Evolutionary conservation across 2,888 invertebrate genomes (phyloP).

Genomic region (Hirtodrosophila duncani): DNA sequence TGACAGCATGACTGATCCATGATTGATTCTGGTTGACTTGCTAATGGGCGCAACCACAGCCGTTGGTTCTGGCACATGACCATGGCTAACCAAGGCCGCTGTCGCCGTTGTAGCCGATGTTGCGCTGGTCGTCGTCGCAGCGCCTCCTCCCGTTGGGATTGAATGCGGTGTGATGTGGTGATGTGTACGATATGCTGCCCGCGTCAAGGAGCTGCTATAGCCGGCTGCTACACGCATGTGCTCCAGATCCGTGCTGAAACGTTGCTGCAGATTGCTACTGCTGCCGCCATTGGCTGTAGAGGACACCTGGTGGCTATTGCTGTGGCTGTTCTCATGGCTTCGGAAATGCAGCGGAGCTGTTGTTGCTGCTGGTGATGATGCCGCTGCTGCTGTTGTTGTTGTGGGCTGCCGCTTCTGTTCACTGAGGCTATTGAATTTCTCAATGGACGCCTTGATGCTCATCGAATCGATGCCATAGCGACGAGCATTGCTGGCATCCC

Average conservation of each 20-base stretch:
- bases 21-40: conserved; percentile 37
- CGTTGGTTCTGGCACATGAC: background rate
- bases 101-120: conserved; percentile 7
- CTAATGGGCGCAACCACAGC: conserved; percentile 19
- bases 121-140: conserved; percentile 16
- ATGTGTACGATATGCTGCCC: conserved; percentile 68
- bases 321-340: no score
- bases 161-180: background rate
- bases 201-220: conserved; percentile 68
- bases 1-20: no score
- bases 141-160: no score
- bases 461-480: conserved; percentile 71
- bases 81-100: background rate
- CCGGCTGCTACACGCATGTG: conserved; percentile 55
- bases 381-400: background rate
- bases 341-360: no score
- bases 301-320: background rate
- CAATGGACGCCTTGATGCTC: conserved; percentile 76
- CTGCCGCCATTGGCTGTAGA: background rate
- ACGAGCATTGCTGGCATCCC: conserved; percentile 35
- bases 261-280: conserved; percentile 72
- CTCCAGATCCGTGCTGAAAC: conserved; percentile 52
- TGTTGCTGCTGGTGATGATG: background rate
- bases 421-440: conserved; percentile 76
- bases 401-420: conserved; percentile 74